Percentiles rank a stretch among this genome's conserved stretches.
phyloP scores from a whole-genome alignment of 1,140 invertebrate genomes.

The Drosophila elegans region DNA sequence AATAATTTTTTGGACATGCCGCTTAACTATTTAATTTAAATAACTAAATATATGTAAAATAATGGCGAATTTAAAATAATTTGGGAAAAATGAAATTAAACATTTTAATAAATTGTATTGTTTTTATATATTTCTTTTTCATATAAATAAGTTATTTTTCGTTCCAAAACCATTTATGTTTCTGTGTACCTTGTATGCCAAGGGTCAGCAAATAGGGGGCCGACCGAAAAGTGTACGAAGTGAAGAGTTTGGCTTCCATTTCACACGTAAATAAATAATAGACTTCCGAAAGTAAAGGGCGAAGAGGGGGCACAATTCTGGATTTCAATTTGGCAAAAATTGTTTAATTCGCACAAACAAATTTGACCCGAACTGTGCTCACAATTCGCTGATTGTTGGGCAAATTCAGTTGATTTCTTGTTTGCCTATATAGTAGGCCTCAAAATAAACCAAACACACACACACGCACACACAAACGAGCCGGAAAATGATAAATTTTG shows the following conservation, averaged over 20 bases:
- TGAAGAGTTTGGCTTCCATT: conserved; percentile 36
- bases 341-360: conserved; percentile 47
- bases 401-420: conserved; percentile 43
- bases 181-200: not conserved
- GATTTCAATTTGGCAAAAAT: conserved; percentile 45
- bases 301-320: conserved; percentile 19
- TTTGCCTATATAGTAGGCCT: conserved; percentile 13
- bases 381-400: conserved; percentile 42
- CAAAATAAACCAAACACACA: conserved; percentile 4
- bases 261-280: conserved; percentile 58
- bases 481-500: conserved; percentile 5
- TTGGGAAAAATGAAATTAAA: no score
- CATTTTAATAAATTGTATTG: no score
- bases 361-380: conserved; percentile 21
- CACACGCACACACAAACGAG: conserved; percentile 1
- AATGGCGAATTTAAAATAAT: no score
- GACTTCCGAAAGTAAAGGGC: not conserved
- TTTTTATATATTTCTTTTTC: not conserved
- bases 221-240: conserved; percentile 1
- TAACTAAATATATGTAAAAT: no score
- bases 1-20: no score
- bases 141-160: not conserved
- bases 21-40: no score
- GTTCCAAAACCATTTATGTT: not conserved
- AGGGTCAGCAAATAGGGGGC: not conserved